Evolutionary conservation across 2,797 vertebrate genomes (phyloP), one percentile per base, ranked within the genome.

Genomic region (Argyrosomus regius): DNA sequence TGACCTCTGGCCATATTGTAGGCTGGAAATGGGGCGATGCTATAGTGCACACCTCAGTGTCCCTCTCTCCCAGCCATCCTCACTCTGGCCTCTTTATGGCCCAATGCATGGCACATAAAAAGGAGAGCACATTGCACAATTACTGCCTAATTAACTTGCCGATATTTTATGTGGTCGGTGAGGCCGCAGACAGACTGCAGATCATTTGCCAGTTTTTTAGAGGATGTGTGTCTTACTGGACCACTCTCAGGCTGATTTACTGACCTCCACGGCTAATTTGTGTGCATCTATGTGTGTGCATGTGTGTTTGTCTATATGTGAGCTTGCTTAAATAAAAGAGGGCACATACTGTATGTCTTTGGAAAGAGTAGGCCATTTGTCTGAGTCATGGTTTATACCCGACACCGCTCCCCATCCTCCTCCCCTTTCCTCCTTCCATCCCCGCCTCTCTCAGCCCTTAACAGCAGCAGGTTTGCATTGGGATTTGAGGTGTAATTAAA

Each of bases 401-500:
- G 6, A 72, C 72, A 53, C 65, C 4, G 18, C 84, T 83, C 83
- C 79, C 87, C 65, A 28, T 70, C 77, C 82, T 73, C 78, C 85
- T 83, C 80, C 80, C 52, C 78, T 75, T 82, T 78, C 75, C 81
- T 85, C 79, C 81, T 67, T 81, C 72, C 72, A 64, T 62, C 68
- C 74, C 80, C 43, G 58, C 83, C 89, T 87, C 82, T 45, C 85
- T 64, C 76, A 78, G 77, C 81, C 89, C 87, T 79, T 81, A 92
- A 86, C 87, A 88, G 93, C 91, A 90, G 90, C 91, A 86, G 90
- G 89, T 92, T 89, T 91, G 90, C 91, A 89, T 87, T 90, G 91
- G 91, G 91, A 93, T 92, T 93, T 93, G 88, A 92, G 91, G 89
- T 94, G 94, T 95, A 95, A 96, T 96, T 96, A 95, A 96, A 95